Evolutionary conservation across 2,888 invertebrate genomes (phyloP).

Genomic region (Andrena trimmerana): DNA sequence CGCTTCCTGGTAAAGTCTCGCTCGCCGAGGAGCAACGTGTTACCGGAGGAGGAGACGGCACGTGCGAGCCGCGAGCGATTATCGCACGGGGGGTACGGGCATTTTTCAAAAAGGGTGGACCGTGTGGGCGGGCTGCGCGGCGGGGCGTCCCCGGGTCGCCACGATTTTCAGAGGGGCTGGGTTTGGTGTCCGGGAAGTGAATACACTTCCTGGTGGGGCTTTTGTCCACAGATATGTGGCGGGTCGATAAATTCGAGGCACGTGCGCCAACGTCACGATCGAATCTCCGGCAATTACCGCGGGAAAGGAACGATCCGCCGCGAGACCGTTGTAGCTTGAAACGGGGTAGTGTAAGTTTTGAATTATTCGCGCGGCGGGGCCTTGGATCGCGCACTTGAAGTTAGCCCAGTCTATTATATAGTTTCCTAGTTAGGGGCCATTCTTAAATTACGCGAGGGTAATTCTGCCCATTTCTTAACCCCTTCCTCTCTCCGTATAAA

Average conservation of each 20-base stretch:
- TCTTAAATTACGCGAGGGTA: too few relatives aligned
- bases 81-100: not conserved
- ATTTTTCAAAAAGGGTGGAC: too few relatives aligned
- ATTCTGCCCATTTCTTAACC: too few relatives aligned
- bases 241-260: constrained; percentile 14
- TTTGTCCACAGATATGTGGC: constrained; percentile 3
- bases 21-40: constrained; percentile 9
- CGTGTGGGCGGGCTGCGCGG: too few relatives aligned
- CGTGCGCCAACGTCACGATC: not conserved
- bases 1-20: constrained; percentile 51
- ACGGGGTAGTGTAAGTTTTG: not conserved
- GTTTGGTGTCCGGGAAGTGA: not conserved
- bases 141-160: too few relatives aligned
- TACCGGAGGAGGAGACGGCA: constrained; percentile 4
- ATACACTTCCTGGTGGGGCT: constrained; percentile 27
- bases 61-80: constrained; percentile 17
- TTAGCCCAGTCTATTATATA: too few relatives aligned
- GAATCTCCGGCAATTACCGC: not conserved
- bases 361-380: too few relatives aligned
- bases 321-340: not conserved
- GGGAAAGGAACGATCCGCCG: not conserved
- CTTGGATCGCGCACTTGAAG: too few relatives aligned
- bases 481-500: too few relatives aligned
- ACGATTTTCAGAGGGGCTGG: not conserved
- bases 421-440: too few relatives aligned